These are phyloP conservation scores for Laticauda colubrina DNA, from an alignment of 2,113 vertebrate species.

Conservation along the genomic window DNA sequence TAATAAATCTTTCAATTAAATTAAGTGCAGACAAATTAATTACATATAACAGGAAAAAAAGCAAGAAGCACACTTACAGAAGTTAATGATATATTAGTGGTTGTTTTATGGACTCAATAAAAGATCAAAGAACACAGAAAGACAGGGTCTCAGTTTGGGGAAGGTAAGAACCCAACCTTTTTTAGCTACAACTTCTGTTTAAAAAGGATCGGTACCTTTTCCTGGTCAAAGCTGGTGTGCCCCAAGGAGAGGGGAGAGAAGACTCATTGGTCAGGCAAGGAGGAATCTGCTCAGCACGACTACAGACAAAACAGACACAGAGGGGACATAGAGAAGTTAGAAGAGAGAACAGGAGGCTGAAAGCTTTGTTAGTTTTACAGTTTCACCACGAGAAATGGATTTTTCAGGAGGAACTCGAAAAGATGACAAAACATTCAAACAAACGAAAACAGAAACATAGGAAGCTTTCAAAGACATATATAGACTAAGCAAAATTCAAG, in stretches of 20 bases:
- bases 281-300: slow-evolving; percentile 97
- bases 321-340: slow-evolving; percentile 74
- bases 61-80: not conserved
- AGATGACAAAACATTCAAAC: not conserved
- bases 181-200: slow-evolving; percentile 50
- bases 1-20: not conserved
- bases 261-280: slow-evolving; percentile 99
- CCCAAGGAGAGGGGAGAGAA: slow-evolving; percentile 98
- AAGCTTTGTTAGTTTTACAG: slow-evolving; percentile 74
- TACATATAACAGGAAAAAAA: not conserved
- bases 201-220: slow-evolving; percentile 89
- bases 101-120: not conserved
- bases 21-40: not conserved
- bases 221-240: slow-evolving; percentile 96
- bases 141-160: not conserved
- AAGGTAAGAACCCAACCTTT: slow-evolving; percentile 30
- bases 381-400: slow-evolving; percentile 32
- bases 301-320: slow-evolving; percentile 81
- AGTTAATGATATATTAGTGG: not conserved
- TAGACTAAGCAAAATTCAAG: not conserved
- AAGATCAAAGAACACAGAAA: not conserved
- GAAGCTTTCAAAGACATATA: not conserved
- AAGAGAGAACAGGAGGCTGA: slow-evolving; percentile 61
- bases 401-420: not conserved
- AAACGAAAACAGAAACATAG: not conserved